Evolutionary conservation across 2,888 invertebrate species (phyloP).

Genomic region (Leucania comma): DNA sequence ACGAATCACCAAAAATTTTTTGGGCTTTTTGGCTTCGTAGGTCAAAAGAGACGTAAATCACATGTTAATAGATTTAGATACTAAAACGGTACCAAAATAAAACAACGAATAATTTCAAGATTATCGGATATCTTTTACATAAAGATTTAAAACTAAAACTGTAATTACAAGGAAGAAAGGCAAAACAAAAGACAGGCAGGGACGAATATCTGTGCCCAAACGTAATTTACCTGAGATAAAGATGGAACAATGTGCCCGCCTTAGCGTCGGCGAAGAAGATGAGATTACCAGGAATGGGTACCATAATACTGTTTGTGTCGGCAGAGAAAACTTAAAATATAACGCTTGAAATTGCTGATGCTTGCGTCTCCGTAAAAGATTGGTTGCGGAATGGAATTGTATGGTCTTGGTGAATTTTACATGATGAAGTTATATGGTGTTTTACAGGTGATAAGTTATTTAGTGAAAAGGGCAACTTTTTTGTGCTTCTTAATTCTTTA

Average conservation of each 20-base stretch:
- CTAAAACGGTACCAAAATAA: not conserved
- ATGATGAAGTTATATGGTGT: not conserved
- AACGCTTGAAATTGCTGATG: slow-evolving; percentile 58
- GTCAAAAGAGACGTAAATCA: not conserved
- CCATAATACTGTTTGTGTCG: slow-evolving; percentile 72
- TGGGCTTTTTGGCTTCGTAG: too few species aligned
- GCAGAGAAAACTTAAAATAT: slow-evolving; percentile 62
- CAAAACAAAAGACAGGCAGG: slow-evolving; percentile 65
- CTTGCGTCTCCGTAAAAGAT: slow-evolving; percentile 32
- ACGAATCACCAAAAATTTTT: too few species aligned
- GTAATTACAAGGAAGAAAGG: slow-evolving; percentile 62
- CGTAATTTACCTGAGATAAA: slow-evolving; percentile 82
- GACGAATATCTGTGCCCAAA: slow-evolving; percentile 68
- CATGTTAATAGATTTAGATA: not conserved
- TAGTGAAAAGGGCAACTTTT: not conserved
- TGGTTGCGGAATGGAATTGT: slow-evolving; percentile 27
- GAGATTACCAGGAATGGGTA: slow-evolving; percentile 77
- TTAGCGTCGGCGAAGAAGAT: slow-evolving; percentile 69
- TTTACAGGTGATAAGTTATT: not conserved
- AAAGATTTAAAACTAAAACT: slow-evolving; percentile 69
- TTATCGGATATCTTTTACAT: slow-evolving; percentile 43
- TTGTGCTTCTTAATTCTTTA: not conserved
- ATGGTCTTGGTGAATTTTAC: slow-evolving; percentile 8
- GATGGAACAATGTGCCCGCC: slow-evolving; percentile 78
- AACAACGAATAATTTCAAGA: slow-evolving; percentile 11